Evolutionary conservation across 1,140 invertebrate species (phyloP).

Genomic region (Leguminivora glycinivorella): DNA sequence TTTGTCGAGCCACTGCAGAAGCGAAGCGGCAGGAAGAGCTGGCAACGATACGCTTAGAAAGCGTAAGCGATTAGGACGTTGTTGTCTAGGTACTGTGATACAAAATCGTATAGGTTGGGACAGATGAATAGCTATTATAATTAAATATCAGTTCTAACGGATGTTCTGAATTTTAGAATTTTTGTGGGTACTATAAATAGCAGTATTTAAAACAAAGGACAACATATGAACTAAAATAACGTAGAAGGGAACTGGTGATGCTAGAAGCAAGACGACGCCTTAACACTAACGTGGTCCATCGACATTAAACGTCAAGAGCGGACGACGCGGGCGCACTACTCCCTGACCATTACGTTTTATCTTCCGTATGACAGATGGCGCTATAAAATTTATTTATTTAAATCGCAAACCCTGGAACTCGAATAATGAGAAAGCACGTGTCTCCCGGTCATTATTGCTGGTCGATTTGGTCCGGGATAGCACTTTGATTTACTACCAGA

Average conservation of each 20-base stretch:
- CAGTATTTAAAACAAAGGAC: no score
- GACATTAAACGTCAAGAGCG: conserved; percentile 66
- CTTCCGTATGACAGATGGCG: conserved; percentile 69
- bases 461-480: conserved; percentile 53
- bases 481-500: conserved; percentile 69
- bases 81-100: no score
- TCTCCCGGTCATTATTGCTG: conserved; percentile 55
- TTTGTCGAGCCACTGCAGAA: no score
- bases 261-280: background rate
- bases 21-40: no score
- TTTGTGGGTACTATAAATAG: no score
- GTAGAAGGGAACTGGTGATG: background rate
- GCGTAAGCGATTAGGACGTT: no score
- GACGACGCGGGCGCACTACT: conserved; percentile 53
- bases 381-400: conserved; percentile 75
- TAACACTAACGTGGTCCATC: conserved; percentile 49
- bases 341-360: conserved; percentile 65
- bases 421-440: conserved; percentile 70
- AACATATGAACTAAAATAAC: background rate
- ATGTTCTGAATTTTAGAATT: no score
- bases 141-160: no score
- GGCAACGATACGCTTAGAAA: no score
- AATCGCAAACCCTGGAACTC: conserved; percentile 53
- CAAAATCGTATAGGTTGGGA: no score
- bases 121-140: no score